phyloP scores from a whole-genome alignment of 1,140 invertebrate species.

The Mesaphorura yosii region DNA sequence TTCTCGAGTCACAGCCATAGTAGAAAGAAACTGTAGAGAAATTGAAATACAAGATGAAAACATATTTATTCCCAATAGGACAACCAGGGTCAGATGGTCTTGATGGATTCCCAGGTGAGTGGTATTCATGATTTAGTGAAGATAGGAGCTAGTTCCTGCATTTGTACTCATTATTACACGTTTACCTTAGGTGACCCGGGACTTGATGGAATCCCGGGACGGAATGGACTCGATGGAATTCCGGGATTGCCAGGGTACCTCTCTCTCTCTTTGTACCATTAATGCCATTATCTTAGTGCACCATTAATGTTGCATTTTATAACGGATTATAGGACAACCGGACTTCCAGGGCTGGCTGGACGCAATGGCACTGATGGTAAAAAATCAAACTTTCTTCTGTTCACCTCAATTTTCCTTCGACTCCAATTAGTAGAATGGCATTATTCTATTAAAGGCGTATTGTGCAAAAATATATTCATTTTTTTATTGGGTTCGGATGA shows the following conservation, averaged over 20 bases:
- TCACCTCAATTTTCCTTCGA: too few relatives aligned
- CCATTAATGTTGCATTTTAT: slow-evolving; percentile 10
- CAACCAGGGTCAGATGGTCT: slow-evolving; percentile 73
- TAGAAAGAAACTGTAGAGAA: too few relatives aligned
- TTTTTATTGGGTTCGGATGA: too few relatives aligned
- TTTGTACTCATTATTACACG: not conserved
- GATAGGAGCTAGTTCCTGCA: not conserved
- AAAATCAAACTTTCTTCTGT: too few relatives aligned
- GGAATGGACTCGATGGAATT: slow-evolving; percentile 33
- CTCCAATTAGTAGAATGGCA: too few relatives aligned
- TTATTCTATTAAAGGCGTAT: too few relatives aligned
- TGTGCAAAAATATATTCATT: too few relatives aligned
- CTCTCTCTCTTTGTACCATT: slow-evolving; percentile 9
- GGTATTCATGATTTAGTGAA: slow-evolving; percentile 46
- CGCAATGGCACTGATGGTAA: slow-evolving; percentile 46
- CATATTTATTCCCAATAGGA: not conserved
- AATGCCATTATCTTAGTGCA: not conserved
- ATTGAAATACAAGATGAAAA: not conserved
- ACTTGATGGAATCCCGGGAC: slow-evolving; percentile 22
- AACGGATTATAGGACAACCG: slow-evolving; percentile 43
- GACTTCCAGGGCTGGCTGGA: slow-evolving; percentile 55
- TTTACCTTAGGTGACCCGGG: slow-evolving; percentile 7
- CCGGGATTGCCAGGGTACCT: slow-evolving; percentile 37
- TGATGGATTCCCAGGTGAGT: slow-evolving; percentile 67
- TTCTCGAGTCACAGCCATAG: too few relatives aligned